phyloP scores from a whole-genome alignment of 2,888 invertebrate genomes.

The Acrocera orbiculus region DNA sequence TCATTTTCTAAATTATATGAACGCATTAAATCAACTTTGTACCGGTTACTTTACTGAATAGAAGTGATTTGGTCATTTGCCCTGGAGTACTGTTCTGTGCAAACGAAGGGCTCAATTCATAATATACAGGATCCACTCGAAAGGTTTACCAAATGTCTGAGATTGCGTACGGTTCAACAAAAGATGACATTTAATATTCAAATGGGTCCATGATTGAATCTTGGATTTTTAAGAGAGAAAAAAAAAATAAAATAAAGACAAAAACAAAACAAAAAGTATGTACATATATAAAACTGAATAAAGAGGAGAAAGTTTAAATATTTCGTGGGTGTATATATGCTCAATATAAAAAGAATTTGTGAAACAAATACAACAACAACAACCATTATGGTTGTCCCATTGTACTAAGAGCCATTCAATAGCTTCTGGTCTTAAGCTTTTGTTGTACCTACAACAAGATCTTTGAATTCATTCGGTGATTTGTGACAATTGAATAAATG shows the following conservation, averaged over 20 bases:
- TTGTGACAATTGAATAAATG: constrained; percentile 11
- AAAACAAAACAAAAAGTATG: too few species aligned
- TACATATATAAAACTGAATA: too few species aligned
- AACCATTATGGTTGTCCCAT: neutral
- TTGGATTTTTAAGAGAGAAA: constrained; percentile 5
- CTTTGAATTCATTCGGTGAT: constrained; percentile 7
- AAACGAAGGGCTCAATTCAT: too few species aligned
- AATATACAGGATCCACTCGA: too few species aligned
- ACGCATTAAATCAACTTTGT: too few species aligned
- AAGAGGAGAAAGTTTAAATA: constrained; percentile 1
- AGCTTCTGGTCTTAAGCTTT: constrained; percentile 9
- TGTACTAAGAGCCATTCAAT: constrained; percentile 8
- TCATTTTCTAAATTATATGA: too few species aligned
- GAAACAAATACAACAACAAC: neutral
- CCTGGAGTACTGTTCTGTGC: too few species aligned
- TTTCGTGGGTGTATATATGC: constrained; percentile 4
- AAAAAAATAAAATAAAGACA: too few species aligned
- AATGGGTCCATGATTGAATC: constrained; percentile 13
- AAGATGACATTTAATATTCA: constrained; percentile 14
- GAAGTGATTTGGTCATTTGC: constrained; percentile 7
- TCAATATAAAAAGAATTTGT: neutral
- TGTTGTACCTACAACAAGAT: too few species aligned
- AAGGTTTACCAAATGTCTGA: constrained; percentile 4
- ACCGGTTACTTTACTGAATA: neutral
- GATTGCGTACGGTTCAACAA: constrained; percentile 8